These are phyloP conservation scores for Cherax destructor DNA, from an alignment of 1,140 invertebrate species.

Conservation along the genomic window DNA sequence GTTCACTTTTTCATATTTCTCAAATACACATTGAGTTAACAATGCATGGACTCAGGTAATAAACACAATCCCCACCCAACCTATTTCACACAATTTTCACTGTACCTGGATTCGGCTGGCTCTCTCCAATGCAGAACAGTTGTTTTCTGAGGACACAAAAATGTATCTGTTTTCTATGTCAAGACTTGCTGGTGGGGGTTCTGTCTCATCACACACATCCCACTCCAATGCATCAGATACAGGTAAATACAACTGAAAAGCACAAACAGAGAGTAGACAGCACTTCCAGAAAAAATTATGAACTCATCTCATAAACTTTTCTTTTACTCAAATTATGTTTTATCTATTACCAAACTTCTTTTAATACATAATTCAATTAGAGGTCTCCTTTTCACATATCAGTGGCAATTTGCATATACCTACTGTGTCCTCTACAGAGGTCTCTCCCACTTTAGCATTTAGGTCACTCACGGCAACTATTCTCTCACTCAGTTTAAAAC, in stretches of 20 bases:
- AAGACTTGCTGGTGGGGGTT: conserved; percentile 27
- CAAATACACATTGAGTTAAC: not conserved
- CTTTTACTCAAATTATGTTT: no score
- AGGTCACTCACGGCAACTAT: no score
- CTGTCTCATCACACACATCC: conserved; percentile 53
- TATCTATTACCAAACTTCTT: no score
- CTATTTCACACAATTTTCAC: not conserved
- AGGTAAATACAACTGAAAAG: conserved; percentile 35
- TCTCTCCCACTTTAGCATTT: no score
- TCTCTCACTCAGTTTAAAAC: no score
- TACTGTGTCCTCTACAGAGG: no score
- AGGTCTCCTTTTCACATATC: no score
- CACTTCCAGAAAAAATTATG: not conserved
- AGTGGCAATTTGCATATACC: no score
- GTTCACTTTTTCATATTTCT: not conserved
- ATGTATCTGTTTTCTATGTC: conserved; percentile 28
- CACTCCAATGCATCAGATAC: conserved; percentile 62
- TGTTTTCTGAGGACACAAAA: conserved; percentile 48
- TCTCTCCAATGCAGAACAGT: conserved; percentile 43
- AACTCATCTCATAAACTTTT: no score
- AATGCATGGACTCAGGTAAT: not conserved
- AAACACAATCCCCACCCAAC: not conserved
- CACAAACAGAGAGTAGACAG: not conserved
- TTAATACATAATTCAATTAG: no score
- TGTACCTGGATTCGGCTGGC: conserved; percentile 52